A percentile compares a stretch with the other conserved stretches of the same genome.
Evolutionary conservation across 2,797 vertebrate genomes (phyloP).

Genomic region (Oryzias sinensis): DNA sequence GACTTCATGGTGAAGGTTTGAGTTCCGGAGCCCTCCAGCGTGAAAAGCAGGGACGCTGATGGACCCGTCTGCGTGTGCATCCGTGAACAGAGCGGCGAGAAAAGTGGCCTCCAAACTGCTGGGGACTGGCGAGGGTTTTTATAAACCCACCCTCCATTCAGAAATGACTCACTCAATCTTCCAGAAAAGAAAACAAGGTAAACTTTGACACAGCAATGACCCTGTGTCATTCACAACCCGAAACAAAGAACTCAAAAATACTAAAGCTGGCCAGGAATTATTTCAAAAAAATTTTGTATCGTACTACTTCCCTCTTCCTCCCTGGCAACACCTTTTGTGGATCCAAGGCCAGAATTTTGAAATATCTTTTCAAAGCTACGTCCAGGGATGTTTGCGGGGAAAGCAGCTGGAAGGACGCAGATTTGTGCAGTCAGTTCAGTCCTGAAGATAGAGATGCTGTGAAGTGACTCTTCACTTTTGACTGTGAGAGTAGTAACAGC

Average conservation of each 20-base stretch:
- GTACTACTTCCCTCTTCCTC: neutral
- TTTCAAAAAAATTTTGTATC: neutral
- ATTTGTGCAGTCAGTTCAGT: neutral
- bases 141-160: constrained; percentile 73
- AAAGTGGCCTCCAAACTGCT: constrained; percentile 57
- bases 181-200: constrained; percentile 42
- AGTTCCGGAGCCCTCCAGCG: constrained; percentile 28
- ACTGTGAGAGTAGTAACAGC: neutral
- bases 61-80: constrained; percentile 29
- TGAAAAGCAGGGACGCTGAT: constrained; percentile 28
- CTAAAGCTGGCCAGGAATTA: constrained; percentile 4
- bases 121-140: constrained; percentile 54
- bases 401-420: neutral
- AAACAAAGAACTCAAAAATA: neutral
- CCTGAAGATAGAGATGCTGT: neutral
- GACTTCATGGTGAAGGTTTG: constrained; percentile 66
- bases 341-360: constrained; percentile 48
- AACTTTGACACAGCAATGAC: constrained; percentile 22
- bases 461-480: neutral
- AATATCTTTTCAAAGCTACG: constrained; percentile 28
- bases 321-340: constrained; percentile 22
- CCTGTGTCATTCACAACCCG: neutral
- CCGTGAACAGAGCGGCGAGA: constrained; percentile 28
- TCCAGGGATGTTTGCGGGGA: neutral
- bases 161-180: constrained; percentile 71